phyloP scores from a whole-genome alignment of 1,140 invertebrate genomes.

The Lepidurus arcticus region DNA sequence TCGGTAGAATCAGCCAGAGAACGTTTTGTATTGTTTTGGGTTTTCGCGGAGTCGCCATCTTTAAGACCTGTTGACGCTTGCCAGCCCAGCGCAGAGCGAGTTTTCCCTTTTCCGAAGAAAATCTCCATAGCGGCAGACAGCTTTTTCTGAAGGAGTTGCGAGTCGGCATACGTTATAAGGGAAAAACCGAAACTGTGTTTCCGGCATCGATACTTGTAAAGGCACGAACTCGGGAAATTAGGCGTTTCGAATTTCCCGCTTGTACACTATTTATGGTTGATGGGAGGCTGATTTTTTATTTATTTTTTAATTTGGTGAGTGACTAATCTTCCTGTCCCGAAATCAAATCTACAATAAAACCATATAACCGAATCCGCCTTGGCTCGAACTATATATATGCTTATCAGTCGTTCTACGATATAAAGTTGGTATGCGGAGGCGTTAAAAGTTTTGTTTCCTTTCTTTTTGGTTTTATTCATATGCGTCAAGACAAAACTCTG shows the following conservation, averaged over 20 bases:
- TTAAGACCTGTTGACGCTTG: not conserved
- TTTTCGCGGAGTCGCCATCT: not conserved
- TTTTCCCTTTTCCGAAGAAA: not conserved
- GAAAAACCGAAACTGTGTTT: conserved; percentile 16
- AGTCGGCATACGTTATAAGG: conserved; percentile 11
- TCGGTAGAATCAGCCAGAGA: not conserved
- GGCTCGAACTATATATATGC: not conserved
- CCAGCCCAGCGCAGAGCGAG: not conserved
- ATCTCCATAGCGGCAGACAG: conserved; percentile 6
- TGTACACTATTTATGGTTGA: not conserved
- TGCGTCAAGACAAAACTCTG: no score
- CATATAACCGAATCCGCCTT: not conserved
- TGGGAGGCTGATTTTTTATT: not conserved
- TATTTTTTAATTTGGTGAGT: not conserved
- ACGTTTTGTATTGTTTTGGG: not conserved
- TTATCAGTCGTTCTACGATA: not conserved
- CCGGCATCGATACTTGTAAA: conserved; percentile 1
- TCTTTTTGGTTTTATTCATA: no score
- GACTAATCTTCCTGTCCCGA: not conserved
- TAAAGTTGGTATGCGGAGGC: not conserved
- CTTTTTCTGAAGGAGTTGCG: conserved; percentile 14
- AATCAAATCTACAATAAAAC: not conserved
- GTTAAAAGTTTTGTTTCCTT: not conserved
- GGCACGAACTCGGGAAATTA: conserved; percentile 6
- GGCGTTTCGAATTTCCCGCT: conserved; percentile 10